Base-by-base conservation (phyloP, 1,140 invertebrate species). In the Zophobas morio region DNA sequence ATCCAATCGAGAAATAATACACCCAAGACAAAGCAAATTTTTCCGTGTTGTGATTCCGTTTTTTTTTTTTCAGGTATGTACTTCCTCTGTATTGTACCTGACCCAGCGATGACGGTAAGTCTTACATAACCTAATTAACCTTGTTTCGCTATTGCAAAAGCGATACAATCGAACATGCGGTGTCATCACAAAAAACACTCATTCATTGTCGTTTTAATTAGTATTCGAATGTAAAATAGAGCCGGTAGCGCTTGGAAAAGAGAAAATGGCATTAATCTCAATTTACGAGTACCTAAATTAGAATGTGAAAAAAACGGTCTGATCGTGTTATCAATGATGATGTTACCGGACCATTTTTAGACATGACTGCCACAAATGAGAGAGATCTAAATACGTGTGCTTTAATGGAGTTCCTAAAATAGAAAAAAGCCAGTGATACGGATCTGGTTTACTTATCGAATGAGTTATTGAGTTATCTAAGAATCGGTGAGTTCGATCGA, bases 231-330 rank as follows among this genome's bases (percentile, higher is more conserved):
- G n/a, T 20, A 51, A 63, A 63, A 63, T 40, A 63, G 57, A 63
- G 57, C 39, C 35, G 35, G 56, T 60, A 60, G 60, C 60, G 39
- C 8, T 66, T 66, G 3, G 39, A 42, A 42, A 66, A 66, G 56
- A 66, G 60, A 66, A 66, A 66, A 66, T 66, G 60, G 42, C 60
- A 66, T 66, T 42, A 66, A 66, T 66, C 60, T 66, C 60, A 37
- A 66, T 66, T 66, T 66, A 66, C 60, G 42, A 40, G 37, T 66
- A 66, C 60, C 39, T 66, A 66, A 66, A 66, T 66, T 66, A 66
- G 60, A 36, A 8, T 8, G 34, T 66, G 60, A 63, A 63, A 63
- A 39, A 51, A 51, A 51, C 35, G 57, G 34, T 66, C 60, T 66
- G 42, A 66, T 66, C 60, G 39, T 20, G 42, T 66, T 66, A 66